A percentile compares a stretch with the other conserved stretches of the same genome.
Evolutionary conservation across 2,888 invertebrate genomes (phyloP).

Genomic region (Dryococelus australis): DNA sequence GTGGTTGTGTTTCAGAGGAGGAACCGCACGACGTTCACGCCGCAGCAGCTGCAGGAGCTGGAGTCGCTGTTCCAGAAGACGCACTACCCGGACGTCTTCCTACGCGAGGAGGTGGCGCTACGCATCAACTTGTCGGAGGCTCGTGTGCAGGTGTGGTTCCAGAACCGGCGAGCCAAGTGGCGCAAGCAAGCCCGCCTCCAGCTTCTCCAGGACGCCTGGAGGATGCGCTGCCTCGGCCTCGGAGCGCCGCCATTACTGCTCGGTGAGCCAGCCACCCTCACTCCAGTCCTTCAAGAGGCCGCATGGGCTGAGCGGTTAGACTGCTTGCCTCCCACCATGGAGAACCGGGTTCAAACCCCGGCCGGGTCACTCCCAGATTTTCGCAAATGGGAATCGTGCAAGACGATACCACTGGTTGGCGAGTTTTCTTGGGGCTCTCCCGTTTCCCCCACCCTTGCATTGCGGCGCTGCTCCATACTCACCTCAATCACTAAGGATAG

Average conservation of each 20-base stretch:
- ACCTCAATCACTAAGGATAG: no score
- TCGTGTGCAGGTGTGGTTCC: conserved; percentile 94
- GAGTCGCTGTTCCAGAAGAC: conserved; percentile 94
- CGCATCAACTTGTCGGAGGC: conserved; percentile 92
- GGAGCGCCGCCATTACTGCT: conserved; percentile 68
- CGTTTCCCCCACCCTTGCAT: no score
- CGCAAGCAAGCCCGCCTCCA: conserved; percentile 87
- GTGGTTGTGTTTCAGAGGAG: conserved; percentile 68
- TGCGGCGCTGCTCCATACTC: no score
- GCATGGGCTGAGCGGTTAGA: no score
- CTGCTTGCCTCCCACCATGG: no score
- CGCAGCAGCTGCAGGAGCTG: conserved; percentile 89
- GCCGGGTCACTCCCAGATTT: no score
- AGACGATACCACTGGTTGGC: no score
- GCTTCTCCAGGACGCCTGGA: conserved; percentile 87
- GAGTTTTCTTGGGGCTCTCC: no score
- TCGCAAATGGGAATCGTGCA: no score
- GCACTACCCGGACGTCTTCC: conserved; percentile 90
- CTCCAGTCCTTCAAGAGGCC: no score
- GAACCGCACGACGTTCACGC: conserved; percentile 92
- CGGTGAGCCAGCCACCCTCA: conserved; percentile 55
- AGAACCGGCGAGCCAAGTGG: conserved; percentile 91
- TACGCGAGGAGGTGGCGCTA: conserved; percentile 90
- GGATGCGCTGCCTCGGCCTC: conserved; percentile 84
- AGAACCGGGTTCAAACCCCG: no score